A percentile compares a stretch with the other conserved stretches of the same genome.
Conservation (phyloP, 2,888 invertebrate species). For the Ormyrus labotus region DNA sequence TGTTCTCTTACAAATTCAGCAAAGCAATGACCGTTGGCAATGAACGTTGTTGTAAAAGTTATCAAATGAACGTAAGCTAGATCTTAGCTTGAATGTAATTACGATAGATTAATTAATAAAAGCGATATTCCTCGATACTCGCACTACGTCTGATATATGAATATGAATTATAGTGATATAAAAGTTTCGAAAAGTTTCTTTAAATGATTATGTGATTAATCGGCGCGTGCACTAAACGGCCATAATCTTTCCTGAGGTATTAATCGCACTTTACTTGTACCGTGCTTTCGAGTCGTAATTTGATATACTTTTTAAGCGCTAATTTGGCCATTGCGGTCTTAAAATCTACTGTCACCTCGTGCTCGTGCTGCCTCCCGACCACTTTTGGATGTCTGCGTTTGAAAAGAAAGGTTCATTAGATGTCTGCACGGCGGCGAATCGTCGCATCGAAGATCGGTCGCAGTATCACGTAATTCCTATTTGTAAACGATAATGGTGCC, state of each 20-base stretch:
- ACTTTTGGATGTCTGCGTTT: neutral
- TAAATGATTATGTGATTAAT: neutral
- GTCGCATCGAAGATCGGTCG: slow-evolving; percentile 4
- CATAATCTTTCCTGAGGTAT: slow-evolving; percentile 61
- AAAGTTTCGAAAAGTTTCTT: neutral
- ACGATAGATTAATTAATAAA: neutral
- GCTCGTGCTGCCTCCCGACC: slow-evolving; percentile 22
- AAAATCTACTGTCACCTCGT: slow-evolving; percentile 52
- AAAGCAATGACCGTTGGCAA: slow-evolving; percentile 26
- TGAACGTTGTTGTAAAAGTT: neutral
- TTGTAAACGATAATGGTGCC: slow-evolving; percentile 40
- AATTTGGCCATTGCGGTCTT: slow-evolving; percentile 64
- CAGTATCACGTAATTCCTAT: slow-evolving; percentile 24
- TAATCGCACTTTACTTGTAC: slow-evolving; percentile 65
- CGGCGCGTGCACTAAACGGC: neutral
- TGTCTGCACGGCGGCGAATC: neutral
- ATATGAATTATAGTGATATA: no score
- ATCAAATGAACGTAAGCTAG: slow-evolving; percentile 3
- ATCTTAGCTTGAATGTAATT: slow-evolving; percentile 2
- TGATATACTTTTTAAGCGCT: slow-evolving; percentile 8
- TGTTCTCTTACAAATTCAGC: slow-evolving; percentile 13
- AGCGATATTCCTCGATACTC: no score
- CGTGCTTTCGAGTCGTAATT: slow-evolving; percentile 3
- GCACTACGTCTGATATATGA: neutral
- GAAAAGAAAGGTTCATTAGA: neutral